Conservation (phyloP, 1,140 invertebrate species). For the Listronotus bonariensis region DNA sequence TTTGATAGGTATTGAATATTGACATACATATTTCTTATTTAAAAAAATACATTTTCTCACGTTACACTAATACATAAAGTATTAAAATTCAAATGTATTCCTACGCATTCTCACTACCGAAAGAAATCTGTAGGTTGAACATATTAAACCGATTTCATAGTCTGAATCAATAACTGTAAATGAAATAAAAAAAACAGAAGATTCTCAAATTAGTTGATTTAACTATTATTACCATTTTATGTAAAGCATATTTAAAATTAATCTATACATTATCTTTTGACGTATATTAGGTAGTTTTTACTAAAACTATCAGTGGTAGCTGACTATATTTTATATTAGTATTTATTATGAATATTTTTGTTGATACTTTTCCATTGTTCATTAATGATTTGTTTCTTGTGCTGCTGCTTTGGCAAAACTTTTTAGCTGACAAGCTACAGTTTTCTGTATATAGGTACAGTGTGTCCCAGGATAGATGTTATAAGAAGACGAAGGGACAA, state of each 20-base stretch:
- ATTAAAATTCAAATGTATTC: slow-evolving; percentile 20
- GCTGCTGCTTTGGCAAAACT: no score
- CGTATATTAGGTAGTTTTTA: background rate
- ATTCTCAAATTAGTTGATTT: slow-evolving; percentile 5
- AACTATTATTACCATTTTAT: slow-evolving; percentile 20
- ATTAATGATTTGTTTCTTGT: no score
- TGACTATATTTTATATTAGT: no score
- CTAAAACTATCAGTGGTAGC: background rate
- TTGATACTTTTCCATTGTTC: no score
- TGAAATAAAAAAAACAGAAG: slow-evolving; percentile 12
- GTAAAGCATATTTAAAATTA: slow-evolving; percentile 1
- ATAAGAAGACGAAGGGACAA: no score
- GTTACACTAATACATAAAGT: slow-evolving; percentile 9
- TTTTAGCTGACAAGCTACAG: no score
- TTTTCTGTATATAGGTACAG: no score
- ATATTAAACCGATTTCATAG: slow-evolving; percentile 9
- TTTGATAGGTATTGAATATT: no score
- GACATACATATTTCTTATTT: no score
- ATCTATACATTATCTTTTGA: background rate
- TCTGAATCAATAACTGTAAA: slow-evolving; percentile 12
- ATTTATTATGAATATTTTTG: no score
- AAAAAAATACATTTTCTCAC: slow-evolving; percentile 12
- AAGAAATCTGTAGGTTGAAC: slow-evolving; percentile 2
- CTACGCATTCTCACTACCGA: slow-evolving; percentile 18
- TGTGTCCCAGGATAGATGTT: no score